Evolutionary conservation across 2,888 invertebrate genomes (phyloP), one percentile per base, ranked within the genome.

Genomic region (Argyresthia goedartella): DNA sequence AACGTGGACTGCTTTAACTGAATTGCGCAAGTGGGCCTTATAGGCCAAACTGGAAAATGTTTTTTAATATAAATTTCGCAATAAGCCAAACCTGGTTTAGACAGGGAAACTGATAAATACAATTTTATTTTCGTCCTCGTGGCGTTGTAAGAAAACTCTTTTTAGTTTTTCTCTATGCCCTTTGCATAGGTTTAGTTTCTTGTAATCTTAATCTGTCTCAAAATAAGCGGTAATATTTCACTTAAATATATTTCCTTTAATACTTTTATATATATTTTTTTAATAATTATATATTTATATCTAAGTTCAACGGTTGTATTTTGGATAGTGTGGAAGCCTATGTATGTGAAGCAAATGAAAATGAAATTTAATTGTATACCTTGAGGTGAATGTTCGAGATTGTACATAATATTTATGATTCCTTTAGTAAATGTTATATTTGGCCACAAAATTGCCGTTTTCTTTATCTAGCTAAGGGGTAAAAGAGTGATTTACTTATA

Each of bases 321-420:
- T 39, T 39, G 39, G 25, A 11, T 39, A 44, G 48, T 14, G 48
- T 14, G 48, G n/a, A 36, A 35, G 13, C 48, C n/a, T 13, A 15
- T 10, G 10, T 10, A 36, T 15, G 36, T 35, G 10, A 36, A 48
- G 48, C 10, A 36, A 48, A 47, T 25, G 34, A 44, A 15, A 39
- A 14, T 48, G 14, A 36, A 48, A 50, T 42, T 33, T 34, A 42
- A 34, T 50, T 50, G 41, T 50, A 50, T 50, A 50, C 50, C 41
- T 16, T 11, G 50, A 41, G 2, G 25, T 50, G 50, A 16, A 14
- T 34, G 41, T 11, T 33, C 13, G 16, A n/a, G 15, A 41, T 50
- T 50, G 50, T 50, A 50, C 50, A 50, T 50, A 50, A 50, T 50
- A 50, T 50, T 50, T 50, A 50, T 50, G 42, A 42, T 50, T 42